Evolutionary conservation across 2,888 invertebrate species (phyloP), one percentile per base, ranked within the genome.

Genomic region (Ernsta delagoae): DNA sequence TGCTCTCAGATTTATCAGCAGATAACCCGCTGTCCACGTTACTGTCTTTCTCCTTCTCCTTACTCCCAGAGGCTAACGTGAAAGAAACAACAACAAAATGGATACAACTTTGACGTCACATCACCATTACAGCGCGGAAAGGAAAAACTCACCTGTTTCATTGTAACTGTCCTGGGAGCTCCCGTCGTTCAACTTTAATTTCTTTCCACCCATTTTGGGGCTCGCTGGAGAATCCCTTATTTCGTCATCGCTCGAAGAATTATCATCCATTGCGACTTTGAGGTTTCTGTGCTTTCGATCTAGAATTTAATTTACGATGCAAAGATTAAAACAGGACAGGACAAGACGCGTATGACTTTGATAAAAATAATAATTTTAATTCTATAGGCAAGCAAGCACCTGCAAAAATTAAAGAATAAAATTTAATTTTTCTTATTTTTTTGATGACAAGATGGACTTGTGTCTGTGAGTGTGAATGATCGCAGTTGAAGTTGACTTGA

Each of bases 1-100:
- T 93, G 72, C 88, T 91, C 75, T 92, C 93, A n/a, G 92, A 92
- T 72, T 92, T 93, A 73, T 92, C 93, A 3, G 88, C 90, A 5
- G 89, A 90, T 34, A 93, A 83, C 5, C 92, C 93, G 75, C 93
- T 93, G 67, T 93, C 93, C 31, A 83, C 85, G 81, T 90, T 92
- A 65, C 92, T 92, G 71, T 92, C 88, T 70, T 83, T 81, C 34
- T 73, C 76, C 72, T 76, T 78, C 16, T 73, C 75, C 71, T 76
- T 78, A 66, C 73, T 76, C 45, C 73, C 74, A 64, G 77, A 72
- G 43, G 75, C 79, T 77, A 64, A 67, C n/a, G 36, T 41, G 56
- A 57, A 65, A 67, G 78, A 78, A 76, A 41, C 8, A 41, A 65
- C 24, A 80, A 75, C 78, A 82, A 82, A 78, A 83, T 80, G 77